A percentile compares a stretch with the other conserved stretches of the same genome.
phyloP scores from a whole-genome alignment of 2,113 vertebrate species.

The rat (Rattus norvegicus) region DNA sequence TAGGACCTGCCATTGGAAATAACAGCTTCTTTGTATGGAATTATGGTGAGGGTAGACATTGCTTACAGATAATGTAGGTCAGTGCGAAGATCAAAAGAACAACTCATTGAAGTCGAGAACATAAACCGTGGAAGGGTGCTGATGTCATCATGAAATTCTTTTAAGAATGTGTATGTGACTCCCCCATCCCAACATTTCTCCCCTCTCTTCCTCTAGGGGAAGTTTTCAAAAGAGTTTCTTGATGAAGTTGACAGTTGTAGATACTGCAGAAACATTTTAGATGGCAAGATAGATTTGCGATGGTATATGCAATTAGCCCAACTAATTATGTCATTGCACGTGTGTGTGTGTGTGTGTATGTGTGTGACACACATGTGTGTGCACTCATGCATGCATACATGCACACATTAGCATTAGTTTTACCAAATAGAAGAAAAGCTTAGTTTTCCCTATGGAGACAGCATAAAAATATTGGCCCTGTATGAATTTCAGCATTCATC shows the following conservation, averaged over 20 bases:
- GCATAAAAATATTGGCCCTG: background rate
- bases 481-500: background rate
- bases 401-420: background rate
- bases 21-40: conserved; percentile 62
- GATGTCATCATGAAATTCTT: conserved; percentile 9
- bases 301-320: background rate
- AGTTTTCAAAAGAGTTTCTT: background rate
- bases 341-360: background rate
- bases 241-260: background rate
- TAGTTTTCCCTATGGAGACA: background rate
- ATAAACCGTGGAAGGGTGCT: background rate
- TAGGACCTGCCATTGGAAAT: conserved; percentile 19
- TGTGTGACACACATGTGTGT: background rate
- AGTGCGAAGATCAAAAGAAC: conserved; percentile 7
- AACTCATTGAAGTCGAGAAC: background rate
- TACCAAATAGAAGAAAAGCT: background rate
- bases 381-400: no score
- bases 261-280: background rate
- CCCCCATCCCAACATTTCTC: background rate
- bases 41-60: conserved; percentile 7
- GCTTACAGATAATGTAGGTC: conserved; percentile 50
- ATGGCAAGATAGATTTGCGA: background rate
- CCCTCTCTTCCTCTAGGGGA: background rate
- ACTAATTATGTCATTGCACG: no score
- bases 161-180: background rate